These are phyloP conservation scores for Xyrauchen texanus DNA, from an alignment of 2,113 vertebrate genomes.

Conservation along the genomic window DNA sequence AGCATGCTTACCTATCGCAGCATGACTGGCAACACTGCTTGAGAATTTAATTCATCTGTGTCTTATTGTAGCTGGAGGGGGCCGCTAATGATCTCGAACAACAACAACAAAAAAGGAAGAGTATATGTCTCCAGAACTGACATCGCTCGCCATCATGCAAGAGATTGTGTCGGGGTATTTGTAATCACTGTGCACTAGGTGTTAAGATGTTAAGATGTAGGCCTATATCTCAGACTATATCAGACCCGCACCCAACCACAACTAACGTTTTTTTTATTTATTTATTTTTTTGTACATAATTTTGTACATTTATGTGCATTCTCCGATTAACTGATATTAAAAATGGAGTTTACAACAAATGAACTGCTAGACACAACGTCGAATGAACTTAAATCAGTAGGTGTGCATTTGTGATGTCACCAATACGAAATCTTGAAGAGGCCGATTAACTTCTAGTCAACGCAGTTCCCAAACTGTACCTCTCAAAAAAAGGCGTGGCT, in stretches of 20 bases:
- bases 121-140: slow-evolving; percentile 38
- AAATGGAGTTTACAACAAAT: too few species aligned
- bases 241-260: too few species aligned
- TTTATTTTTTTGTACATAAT: too few species aligned
- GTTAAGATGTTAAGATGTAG: slow-evolving; percentile 27
- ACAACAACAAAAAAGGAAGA: slow-evolving; percentile 68
- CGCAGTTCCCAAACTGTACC: too few species aligned
- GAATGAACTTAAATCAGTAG: too few species aligned
- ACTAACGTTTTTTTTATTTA: too few species aligned
- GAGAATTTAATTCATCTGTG: slow-evolving; percentile 42
- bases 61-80: slow-evolving; percentile 75
- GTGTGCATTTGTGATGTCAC: too few species aligned
- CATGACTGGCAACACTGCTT: slow-evolving; percentile 38
- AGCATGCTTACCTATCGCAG: slow-evolving; percentile 32
- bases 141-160: slow-evolving; percentile 64
- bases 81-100: slow-evolving; percentile 81
- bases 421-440: too few species aligned
- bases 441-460: too few species aligned
- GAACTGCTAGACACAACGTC: too few species aligned
- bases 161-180: slow-evolving; percentile 53
- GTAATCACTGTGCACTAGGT: slow-evolving; percentile 31
- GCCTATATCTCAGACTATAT: slow-evolving; percentile 4
- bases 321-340: too few species aligned
- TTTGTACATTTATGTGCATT: too few species aligned
- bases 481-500: not conserved